Base-by-base conservation (phyloP, 1,140 invertebrate species). In the Pantala flavescens region DNA sequence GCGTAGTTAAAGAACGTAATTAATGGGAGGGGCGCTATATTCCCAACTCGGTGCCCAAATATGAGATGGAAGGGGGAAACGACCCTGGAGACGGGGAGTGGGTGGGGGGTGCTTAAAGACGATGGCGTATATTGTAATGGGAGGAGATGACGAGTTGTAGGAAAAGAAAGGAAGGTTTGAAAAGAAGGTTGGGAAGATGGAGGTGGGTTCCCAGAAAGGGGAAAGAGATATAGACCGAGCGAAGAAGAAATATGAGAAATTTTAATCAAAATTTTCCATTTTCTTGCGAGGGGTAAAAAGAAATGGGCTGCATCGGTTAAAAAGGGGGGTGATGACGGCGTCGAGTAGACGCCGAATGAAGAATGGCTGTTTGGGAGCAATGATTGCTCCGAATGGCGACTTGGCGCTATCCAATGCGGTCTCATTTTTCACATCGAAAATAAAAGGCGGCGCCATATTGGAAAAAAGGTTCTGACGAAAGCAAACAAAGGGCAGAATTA, bases 241-340 rank as follows among this genome's bases (percentile, higher is more conserved):
- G 49, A 63, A 63, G 49, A 63, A 63, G 49, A 63, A 63, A 63
- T 63, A 63, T 63, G 49, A 63, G 49, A 63, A 63, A 63, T 63
- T 63, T 63, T 63, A 63, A 63, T 63, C 49, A 63, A 63, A 63
- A 63, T 63, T 63, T 63, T 63, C 49, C 49, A 63, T 63, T 63
- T 63, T 63, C 49, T 63, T 63, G 49, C 49, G 49, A 63, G 49
- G 49, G 49, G 49, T 14, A 63, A 63, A 19, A 21, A 63, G 49
- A 63, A 19, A 19, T 21, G 49, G 49, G 49, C n/a, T 21, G 49
- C 14, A 21, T 63, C 49, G 49, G 49, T 63, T 63, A 63, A 63
- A 63, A 63, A 14, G 14, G 49, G 49, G 49, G 49, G 49, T 63
- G 49, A 63, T 63, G 49, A 63, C n/a, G 49, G 49, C 49, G 49